phyloP scores from a whole-genome alignment of 2,113 vertebrate species.

The Osmerus eperlanus region DNA sequence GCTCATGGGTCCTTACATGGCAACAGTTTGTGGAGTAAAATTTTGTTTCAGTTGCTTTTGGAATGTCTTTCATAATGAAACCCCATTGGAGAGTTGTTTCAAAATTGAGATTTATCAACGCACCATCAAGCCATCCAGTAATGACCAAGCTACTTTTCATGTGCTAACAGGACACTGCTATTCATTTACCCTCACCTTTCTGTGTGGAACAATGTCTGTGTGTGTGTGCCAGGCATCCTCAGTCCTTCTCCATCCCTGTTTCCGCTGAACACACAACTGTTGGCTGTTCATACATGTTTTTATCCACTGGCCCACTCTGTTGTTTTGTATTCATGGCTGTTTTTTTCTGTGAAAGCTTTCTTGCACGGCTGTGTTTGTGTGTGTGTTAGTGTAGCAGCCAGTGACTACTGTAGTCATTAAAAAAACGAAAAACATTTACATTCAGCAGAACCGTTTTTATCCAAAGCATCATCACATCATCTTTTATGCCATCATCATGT shows the following conservation, averaged over 20 bases:
- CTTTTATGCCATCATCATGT: too few species aligned
- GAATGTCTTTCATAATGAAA: slow-evolving; percentile 76
- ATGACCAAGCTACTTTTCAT: slow-evolving; percentile 70
- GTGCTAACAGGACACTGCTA: slow-evolving; percentile 78
- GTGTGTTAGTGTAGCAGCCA: too few species aligned
- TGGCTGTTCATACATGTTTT: too few species aligned
- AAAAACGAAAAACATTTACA: too few species aligned
- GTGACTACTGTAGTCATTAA: too few species aligned
- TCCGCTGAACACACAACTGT: not conserved
- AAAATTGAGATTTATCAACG: slow-evolving; percentile 75
- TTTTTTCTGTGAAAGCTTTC: too few species aligned
- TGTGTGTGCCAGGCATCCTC: slow-evolving; percentile 52
- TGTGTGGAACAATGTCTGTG: slow-evolving; percentile 25
- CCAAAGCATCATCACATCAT: too few species aligned
- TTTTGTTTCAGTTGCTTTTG: slow-evolving; percentile 26
- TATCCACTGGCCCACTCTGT: too few species aligned
- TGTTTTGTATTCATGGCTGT: too few species aligned
- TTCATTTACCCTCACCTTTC: slow-evolving; percentile 31
- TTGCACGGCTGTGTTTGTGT: too few species aligned
- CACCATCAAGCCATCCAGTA: slow-evolving; percentile 56
- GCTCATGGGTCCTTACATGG: not conserved
- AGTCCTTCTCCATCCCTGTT: slow-evolving; percentile 46
- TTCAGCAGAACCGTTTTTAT: too few species aligned
- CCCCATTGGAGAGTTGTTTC: slow-evolving; percentile 77
- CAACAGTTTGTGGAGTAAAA: not conserved